Evolutionary conservation across 2,113 vertebrate species (phyloP), one percentile per base, ranked within the genome.

Genomic region (Casuarius casuarius): DNA sequence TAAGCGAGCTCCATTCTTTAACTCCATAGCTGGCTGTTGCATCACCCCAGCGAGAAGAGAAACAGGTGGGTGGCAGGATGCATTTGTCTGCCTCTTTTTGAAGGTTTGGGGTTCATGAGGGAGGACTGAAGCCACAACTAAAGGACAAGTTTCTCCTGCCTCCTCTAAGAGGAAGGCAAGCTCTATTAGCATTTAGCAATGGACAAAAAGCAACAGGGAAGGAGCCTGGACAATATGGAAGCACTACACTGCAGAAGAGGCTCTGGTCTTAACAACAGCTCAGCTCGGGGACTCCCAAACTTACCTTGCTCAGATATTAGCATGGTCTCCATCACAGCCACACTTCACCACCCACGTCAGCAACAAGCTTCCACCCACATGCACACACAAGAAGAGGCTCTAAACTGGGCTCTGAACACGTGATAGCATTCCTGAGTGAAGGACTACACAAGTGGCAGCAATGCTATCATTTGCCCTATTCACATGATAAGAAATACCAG

Each of bases 1-100:
- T 89, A 87, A 87, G 29, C 0, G 3, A 87, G 72, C 51, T 63
- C 44, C 91, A 3, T 4, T 71, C 70, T 80, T 66, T 40, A 66
- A 40, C 70, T 70, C 74, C n/a, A 33, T 10, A 51, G 46, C 38
- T 56, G 78, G 19, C 49, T 90, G 51, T 88, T 96, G 87, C 95
- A 92, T 85, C 92, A 97, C 15, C 65, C 74, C 46, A 90, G 40
- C 42, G 42, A 61, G 92, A 95, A 85, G 71, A 89, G 74, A 91
- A 95, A 91, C 0, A 29, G 21, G 79, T 74, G 63, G 84, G 87
- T 83, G 92, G 74, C n/a, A 84, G 49, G 74, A 87, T 70, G 28
- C 21, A 63, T 82, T 87, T 81, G 18, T 76, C 63, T 87, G 52
- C 5, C 12, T 10, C 20, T 38, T 61, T 48, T 38, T 49, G 25